Base-by-base conservation (phyloP, 1,140 invertebrate species). In the Charaxes varanes region DNA sequence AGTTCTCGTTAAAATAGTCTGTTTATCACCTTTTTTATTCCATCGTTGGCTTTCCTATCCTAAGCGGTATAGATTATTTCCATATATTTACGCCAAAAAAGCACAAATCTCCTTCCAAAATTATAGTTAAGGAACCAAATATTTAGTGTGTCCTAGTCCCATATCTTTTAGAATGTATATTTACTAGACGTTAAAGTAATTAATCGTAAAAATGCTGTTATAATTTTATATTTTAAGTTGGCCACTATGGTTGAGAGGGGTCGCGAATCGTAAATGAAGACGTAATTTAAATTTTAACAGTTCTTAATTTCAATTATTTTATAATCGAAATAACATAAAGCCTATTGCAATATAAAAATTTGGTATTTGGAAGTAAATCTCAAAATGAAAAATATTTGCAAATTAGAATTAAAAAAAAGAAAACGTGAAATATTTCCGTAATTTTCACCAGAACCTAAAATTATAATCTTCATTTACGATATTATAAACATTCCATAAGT, bases 1-100 rank as follows among this genome's bases (percentile, higher is more conserved):
- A 79, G 67, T 68, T 68, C 65, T 62, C 53, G 64, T 46, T 68
- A 76, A 59, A 44, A 67, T 77, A 74, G 38, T 56, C 62, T 57
- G 41, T 57, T 58, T 35, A 28, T 36, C 40, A 37, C 17, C 47
- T 32, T 37, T 26, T 38, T 41, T 23, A 35, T 33, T 46, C 34
- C 19, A 26, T 31, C 45, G 23, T 42, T 36, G 21, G 31, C 38
- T 47, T 24, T 24, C n/a, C 24, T 24, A 28, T 35, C 33, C 13
- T 41, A 33, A 35, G 46, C 16, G 12, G 35, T 50, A 42, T 24
- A 23, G 16, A 33, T 36, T 41, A 13, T 43, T 58, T 32, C 24
- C 18, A 43, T 21, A 38, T 14, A 38, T 43, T 40, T 34, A 26
- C 26, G 47, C 36, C 35, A 44, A 40, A 45, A 27, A 33, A 47